Conservation (phyloP, 2,797 vertebrate species). For the Glyptemys insculpta region DNA sequence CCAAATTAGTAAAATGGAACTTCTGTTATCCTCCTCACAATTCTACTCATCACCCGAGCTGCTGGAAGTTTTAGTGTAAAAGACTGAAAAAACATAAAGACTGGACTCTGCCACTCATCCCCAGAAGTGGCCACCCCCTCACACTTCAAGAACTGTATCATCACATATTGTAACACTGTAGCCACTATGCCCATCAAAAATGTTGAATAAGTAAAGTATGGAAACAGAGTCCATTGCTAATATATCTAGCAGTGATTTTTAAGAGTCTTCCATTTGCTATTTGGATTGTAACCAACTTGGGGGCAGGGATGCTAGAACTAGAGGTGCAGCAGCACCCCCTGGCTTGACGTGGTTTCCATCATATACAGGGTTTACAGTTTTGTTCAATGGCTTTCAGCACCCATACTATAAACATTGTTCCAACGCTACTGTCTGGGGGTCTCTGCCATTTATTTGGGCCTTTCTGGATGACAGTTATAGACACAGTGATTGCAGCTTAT, state of each 20-base stretch:
- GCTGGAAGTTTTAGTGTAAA: neutral
- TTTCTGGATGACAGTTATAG: neutral
- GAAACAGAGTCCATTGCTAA: neutral
- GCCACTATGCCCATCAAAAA: neutral
- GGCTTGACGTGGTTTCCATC: no score
- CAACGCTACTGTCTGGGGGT: neutral
- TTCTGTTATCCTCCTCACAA: neutral
- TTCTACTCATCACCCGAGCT: neutral
- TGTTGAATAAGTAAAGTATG: neutral
- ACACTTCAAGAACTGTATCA: neutral
- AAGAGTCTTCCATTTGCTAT: neutral
- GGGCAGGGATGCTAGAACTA: no score
- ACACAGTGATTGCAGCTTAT: neutral
- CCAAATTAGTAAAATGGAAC: neutral
- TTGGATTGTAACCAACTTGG: neutral
- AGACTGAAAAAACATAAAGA: neutral
- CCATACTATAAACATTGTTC: neutral
- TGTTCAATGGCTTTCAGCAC: no score
- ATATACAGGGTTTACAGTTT: no score
- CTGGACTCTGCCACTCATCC: neutral
- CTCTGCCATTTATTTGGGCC: neutral
- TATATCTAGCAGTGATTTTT: neutral
- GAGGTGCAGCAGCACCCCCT: no score
- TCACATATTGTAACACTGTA: fast-evolving
- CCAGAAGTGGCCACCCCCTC: neutral